Evolutionary conservation across 2,113 vertebrate species (phyloP).

Genomic region (Salminus brasiliensis): DNA sequence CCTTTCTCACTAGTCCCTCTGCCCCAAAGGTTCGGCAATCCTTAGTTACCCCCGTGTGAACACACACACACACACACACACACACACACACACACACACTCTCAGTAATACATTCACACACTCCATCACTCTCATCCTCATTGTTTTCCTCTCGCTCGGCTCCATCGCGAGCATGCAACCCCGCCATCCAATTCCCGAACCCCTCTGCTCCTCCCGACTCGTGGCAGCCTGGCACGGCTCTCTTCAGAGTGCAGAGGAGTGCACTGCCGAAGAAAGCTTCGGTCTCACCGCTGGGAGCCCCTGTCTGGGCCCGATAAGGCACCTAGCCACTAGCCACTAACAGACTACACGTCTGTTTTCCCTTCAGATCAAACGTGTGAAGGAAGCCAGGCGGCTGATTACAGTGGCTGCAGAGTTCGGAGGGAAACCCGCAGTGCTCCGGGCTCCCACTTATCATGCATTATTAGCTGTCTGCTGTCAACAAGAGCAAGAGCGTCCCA

Average conservation of each 20-base stretch:
- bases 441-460: not conserved
- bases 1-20: not conserved
- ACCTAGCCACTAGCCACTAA: not conserved
- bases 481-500: not conserved
- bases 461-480: not conserved
- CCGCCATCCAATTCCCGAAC: not conserved
- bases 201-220: not conserved
- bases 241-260: not conserved
- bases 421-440: not conserved
- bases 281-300: not conserved
- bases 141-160: not conserved
- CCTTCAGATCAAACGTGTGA: not conserved
- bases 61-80: too few relatives aligned
- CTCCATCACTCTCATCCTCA: conserved; percentile 30
- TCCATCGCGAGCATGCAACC: not conserved
- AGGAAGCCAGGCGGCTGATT: not conserved
- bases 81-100: too few relatives aligned
- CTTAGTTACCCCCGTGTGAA: not conserved
- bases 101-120: not conserved
- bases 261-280: not conserved
- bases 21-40: not conserved
- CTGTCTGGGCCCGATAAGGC: not conserved
- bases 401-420: not conserved
- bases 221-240: not conserved
- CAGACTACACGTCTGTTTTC: not conserved